Evolutionary conservation across 2,888 invertebrate species (phyloP), one percentile per base, ranked within the genome.

Genomic region (Melangyna quadrimaculata): DNA sequence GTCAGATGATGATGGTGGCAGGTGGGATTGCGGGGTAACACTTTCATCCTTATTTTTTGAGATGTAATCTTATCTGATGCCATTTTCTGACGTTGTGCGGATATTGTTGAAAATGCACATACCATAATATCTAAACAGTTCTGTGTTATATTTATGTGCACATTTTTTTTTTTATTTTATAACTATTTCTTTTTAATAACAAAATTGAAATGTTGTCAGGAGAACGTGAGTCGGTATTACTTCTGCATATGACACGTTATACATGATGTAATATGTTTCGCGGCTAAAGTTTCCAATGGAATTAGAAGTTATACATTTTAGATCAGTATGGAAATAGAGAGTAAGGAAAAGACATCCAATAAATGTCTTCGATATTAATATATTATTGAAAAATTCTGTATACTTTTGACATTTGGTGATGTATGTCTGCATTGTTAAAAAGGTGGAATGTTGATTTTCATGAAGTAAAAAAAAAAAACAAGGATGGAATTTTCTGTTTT

Each of bases 171-270:
- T 6, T 24, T n/a, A 4, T 53, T 12, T 10, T 61, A 35, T 9
- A 22, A 59, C 27, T 32, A 24, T 57, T 65, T 40, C 48, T 59
- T 72, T 59, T 48, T 74, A 72, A 67, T 74, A 72, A 67, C 61
- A 65, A 71, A 67, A 71, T 84, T 84, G 79, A 84, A 84, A 79
- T 79, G 79, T 79, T 84, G 83, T 84, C 83, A 84, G 71, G 48
- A 14, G 22, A 22, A 61, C 57, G n/a, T n/a, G 70, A 65, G 63
- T 29, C 24, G 27, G 70, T 22, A 81, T 51, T 75, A 70, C 57
- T 65, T 55, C 65, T 79, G 69, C 61, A 69, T 69, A 45, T 72
- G 77, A 72, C 82, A 79, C 43, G 43, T 65, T 71, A 29, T 59
- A 40, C 48, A 32, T 32, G 45, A 71, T 57, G 78, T 72, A 78